phyloP scores from a whole-genome alignment of 2,888 invertebrate species.

The Protophormia terraenovae region DNA sequence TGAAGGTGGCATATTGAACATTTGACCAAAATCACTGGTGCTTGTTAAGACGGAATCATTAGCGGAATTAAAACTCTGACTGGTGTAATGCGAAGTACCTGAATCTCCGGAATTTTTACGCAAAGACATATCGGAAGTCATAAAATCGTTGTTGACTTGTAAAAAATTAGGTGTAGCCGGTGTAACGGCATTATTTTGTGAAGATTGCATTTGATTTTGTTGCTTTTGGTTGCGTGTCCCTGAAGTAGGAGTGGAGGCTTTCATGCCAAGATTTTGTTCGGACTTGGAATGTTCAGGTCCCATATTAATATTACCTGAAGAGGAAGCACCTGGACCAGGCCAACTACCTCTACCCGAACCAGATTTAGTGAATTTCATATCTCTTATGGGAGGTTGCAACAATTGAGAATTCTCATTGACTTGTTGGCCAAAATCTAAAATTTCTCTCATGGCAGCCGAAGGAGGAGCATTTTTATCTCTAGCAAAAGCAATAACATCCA shows the following conservation, averaged over 20 bases:
- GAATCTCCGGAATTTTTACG: slow-evolving; percentile 84
- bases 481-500: slow-evolving; percentile 96
- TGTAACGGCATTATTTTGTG: slow-evolving; percentile 41
- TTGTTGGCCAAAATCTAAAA: slow-evolving; percentile 77
- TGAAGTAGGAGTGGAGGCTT: slow-evolving; percentile 67
- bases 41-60: slow-evolving; percentile 73
- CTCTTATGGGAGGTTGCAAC: slow-evolving; percentile 82
- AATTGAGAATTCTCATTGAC: slow-evolving; percentile 77
- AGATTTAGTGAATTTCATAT: slow-evolving; percentile 88
- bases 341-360: slow-evolving; percentile 91
- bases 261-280: slow-evolving; percentile 85
- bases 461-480: slow-evolving; percentile 86
- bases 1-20: slow-evolving; percentile 86
- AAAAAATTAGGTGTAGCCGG: slow-evolving; percentile 69
- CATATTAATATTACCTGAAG: slow-evolving; percentile 54
- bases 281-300: slow-evolving; percentile 91
- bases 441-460: slow-evolving; percentile 79
- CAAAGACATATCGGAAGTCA: slow-evolving; percentile 77
- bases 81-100: slow-evolving; percentile 82
- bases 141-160: slow-evolving; percentile 70
- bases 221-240: slow-evolving; percentile 40
- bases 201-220: slow-evolving; percentile 51
- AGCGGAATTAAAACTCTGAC: slow-evolving; percentile 81
- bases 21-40: slow-evolving; percentile 73
- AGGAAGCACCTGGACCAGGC: slow-evolving; percentile 86